A percentile compares a stretch with the other conserved stretches of the same genome.
Conservation (phyloP, 2,113 vertebrate species). For the Taurulus bubalis region DNA sequence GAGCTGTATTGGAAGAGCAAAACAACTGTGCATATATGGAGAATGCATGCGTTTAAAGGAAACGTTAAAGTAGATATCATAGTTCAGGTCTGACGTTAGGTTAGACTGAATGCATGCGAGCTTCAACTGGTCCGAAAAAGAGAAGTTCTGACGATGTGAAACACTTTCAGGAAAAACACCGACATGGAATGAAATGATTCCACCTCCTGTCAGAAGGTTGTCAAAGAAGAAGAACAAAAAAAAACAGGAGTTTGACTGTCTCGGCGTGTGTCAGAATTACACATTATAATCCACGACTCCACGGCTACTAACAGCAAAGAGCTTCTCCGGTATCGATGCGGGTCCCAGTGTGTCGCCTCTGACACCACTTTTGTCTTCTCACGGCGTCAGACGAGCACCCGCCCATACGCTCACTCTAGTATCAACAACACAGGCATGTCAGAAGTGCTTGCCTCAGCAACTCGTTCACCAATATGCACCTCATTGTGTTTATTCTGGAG, state of each 20-base stretch:
- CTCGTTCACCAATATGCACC: slow-evolving; percentile 6
- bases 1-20: slow-evolving; percentile 44
- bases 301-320: slow-evolving; percentile 7
- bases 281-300: not conserved
- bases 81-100: slow-evolving; percentile 54
- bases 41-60: slow-evolving; percentile 76
- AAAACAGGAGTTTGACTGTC: not conserved
- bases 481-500: not conserved
- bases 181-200: slow-evolving; percentile 22
- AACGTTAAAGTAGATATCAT: slow-evolving; percentile 52
- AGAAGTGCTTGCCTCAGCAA: slow-evolving; percentile 59
- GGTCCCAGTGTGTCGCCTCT: slow-evolving; percentile 22
- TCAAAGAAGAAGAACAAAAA: not conserved
- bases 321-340: not conserved
- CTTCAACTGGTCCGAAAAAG: slow-evolving; percentile 20
- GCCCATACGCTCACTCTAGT: slow-evolving; percentile 51
- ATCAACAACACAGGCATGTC: slow-evolving; percentile 55
- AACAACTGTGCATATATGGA: slow-evolving; percentile 41
- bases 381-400: slow-evolving; percentile 45
- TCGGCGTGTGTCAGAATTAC: not conserved
- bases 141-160: slow-evolving; percentile 3
- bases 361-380: slow-evolving; percentile 50
- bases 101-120: slow-evolving; percentile 65
- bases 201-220: slow-evolving; percentile 7
- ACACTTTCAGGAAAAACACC: slow-evolving; percentile 26